These are phyloP conservation scores for Anastatus disparis DNA, from an alignment of 1,140 invertebrate genomes.

Conservation along the genomic window DNA sequence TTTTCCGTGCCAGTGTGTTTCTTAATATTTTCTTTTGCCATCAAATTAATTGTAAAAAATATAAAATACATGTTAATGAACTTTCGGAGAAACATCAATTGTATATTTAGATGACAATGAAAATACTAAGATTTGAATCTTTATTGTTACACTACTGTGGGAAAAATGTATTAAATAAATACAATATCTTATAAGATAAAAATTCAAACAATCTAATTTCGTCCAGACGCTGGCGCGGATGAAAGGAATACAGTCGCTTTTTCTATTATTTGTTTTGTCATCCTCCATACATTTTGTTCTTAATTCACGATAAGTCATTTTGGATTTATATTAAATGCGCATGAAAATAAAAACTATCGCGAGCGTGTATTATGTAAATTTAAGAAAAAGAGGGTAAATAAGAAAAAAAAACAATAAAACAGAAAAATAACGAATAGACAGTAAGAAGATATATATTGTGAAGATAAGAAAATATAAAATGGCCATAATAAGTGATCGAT, in stretches of 20 bases:
- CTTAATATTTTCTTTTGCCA: background rate
- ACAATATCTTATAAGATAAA: too few relatives aligned
- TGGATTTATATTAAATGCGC: slow-evolving; percentile 36
- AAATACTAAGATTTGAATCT: slow-evolving; percentile 1
- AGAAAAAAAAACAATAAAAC: background rate
- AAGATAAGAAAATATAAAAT: slow-evolving; percentile 35
- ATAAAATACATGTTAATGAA: background rate
- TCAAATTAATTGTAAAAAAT: background rate
- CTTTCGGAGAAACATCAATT: slow-evolving; percentile 17
- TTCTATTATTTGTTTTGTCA: slow-evolving; percentile 11
- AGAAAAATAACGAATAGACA: slow-evolving; percentile 13
- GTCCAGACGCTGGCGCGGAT: slow-evolving; percentile 34
- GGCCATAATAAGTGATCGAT: slow-evolving; percentile 55
- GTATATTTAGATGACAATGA: background rate
- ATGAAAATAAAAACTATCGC: slow-evolving; percentile 13
- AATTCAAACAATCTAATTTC: slow-evolving; percentile 17
- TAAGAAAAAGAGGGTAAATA: background rate
- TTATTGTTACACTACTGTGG: too few relatives aligned
- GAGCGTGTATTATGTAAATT: slow-evolving; percentile 17
- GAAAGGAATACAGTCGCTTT: slow-evolving; percentile 5
- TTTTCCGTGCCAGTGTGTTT: slow-evolving; percentile 27
- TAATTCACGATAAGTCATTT: slow-evolving; percentile 40
- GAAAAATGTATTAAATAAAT: slow-evolving; percentile 2
- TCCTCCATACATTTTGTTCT: slow-evolving; percentile 8
- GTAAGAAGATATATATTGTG: background rate